Conservation (phyloP, 2,113 vertebrate genomes). For the Anhinga anhinga region DNA sequence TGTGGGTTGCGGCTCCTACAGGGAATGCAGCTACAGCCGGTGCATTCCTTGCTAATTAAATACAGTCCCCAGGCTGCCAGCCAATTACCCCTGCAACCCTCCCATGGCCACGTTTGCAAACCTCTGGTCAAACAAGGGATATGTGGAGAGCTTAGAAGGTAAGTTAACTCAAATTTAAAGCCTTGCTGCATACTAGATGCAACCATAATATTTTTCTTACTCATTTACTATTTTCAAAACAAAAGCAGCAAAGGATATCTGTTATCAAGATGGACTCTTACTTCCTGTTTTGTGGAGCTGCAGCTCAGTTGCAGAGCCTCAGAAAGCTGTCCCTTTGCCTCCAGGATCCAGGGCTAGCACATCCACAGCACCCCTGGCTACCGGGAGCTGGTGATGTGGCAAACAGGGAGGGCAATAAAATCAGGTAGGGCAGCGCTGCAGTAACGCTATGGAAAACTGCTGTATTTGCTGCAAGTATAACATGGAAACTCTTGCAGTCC, state of each 20-base stretch:
- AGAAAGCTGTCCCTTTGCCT: neutral
- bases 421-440: neutral
- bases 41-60: constrained; percentile 35
- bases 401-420: neutral
- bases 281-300: neutral
- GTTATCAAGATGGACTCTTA: neutral
- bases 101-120: neutral
- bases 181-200: neutral
- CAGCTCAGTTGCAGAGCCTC: neutral
- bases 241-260: neutral
- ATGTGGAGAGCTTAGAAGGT: neutral
- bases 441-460: neutral
- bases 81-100: neutral
- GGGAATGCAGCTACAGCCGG: neutral
- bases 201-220: neutral
- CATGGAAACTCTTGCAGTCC: neutral
- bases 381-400: neutral
- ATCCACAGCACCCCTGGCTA: neutral
- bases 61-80: neutral
- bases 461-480: neutral
- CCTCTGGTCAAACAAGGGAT: neutral
- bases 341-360: neutral
- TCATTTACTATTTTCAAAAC: neutral
- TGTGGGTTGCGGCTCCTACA: neutral
- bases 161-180: neutral